Evolutionary conservation across 2,888 invertebrate genomes (phyloP).

Genomic region (Epinotia bilunana): DNA sequence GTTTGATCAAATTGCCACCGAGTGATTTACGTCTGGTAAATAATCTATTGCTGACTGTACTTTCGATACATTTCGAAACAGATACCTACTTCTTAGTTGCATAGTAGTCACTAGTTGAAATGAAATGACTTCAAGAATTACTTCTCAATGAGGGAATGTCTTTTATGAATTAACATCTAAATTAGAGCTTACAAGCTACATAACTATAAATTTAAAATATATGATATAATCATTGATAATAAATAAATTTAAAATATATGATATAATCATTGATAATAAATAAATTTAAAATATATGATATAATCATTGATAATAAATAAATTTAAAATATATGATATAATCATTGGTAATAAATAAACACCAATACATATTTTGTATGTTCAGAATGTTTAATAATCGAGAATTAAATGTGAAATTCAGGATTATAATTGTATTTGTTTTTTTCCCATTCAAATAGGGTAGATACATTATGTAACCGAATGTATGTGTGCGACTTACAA

Average conservation of each 20-base stretch:
- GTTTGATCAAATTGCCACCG: not conserved
- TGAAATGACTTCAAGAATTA: constrained; percentile 13
- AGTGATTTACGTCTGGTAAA: not conserved
- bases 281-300: not conserved
- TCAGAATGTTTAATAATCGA: not conserved
- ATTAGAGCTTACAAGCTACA: not conserved
- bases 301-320: not conserved
- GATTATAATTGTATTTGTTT: not conserved
- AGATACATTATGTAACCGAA: not conserved
- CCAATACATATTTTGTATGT: not conserved
- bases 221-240: too few species aligned
- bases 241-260: not conserved
- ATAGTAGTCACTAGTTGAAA: constrained; percentile 6
- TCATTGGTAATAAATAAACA: not conserved
- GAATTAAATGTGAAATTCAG: constrained; percentile 2
- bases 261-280: too few species aligned
- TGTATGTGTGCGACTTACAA: not conserved
- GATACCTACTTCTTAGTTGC: not conserved
- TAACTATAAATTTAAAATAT: not conserved
- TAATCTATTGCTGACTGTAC: not conserved
- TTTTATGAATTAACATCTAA: constrained; percentile 14
- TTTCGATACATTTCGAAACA: constrained; percentile 5
- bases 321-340: not conserved
- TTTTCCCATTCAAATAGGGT: not conserved
- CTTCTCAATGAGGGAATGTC: constrained; percentile 2